phyloP scores from a whole-genome alignment of 2,888 invertebrate genomes.

The Phengaris arion region DNA sequence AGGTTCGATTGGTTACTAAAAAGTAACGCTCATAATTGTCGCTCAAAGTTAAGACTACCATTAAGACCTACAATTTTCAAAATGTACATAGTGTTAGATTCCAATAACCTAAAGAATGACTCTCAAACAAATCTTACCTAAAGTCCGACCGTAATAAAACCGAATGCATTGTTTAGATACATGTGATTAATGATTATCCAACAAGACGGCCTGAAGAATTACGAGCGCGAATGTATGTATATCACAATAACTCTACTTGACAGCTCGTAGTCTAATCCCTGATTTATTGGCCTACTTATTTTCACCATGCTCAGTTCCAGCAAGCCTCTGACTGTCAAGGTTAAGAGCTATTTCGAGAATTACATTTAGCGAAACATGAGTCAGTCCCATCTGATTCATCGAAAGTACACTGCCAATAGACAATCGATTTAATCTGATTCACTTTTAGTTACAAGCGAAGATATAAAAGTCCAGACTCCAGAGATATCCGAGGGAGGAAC shows the following conservation, averaged over 20 bases:
- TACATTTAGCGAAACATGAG: conserved; percentile 67
- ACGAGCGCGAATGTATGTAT: conserved; percentile 7
- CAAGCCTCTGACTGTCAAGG: conserved; percentile 58
- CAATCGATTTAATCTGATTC: conserved; percentile 35
- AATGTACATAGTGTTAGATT: background rate
- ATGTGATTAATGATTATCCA: conserved; percentile 12
- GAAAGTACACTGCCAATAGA: conserved; percentile 56
- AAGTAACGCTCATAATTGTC: no score
- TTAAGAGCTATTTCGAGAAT: conserved; percentile 69
- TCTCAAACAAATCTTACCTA: conserved; percentile 2
- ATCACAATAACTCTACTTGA: conserved; percentile 18
- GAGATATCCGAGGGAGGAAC: conserved; percentile 1
- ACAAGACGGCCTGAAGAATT: conserved; percentile 7
- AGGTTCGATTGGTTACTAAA: no score
- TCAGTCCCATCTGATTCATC: conserved; percentile 64
- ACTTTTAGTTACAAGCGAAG: conserved; percentile 2
- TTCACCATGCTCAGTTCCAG: conserved; percentile 31
- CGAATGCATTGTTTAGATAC: conserved; percentile 3
- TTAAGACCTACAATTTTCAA: no score
- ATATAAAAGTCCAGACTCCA: conserved; percentile 5
- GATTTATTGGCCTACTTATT: conserved; percentile 27
- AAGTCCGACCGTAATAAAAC: background rate
- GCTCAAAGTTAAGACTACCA: no score
- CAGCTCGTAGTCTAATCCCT: conserved; percentile 23
- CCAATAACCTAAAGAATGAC: background rate